A percentile compares a stretch with the other conserved stretches of the same genome.
These are phyloP conservation scores for Rhinoptilus africanus DNA, from an alignment of 2,113 vertebrate genomes.

Conservation along the genomic window DNA sequence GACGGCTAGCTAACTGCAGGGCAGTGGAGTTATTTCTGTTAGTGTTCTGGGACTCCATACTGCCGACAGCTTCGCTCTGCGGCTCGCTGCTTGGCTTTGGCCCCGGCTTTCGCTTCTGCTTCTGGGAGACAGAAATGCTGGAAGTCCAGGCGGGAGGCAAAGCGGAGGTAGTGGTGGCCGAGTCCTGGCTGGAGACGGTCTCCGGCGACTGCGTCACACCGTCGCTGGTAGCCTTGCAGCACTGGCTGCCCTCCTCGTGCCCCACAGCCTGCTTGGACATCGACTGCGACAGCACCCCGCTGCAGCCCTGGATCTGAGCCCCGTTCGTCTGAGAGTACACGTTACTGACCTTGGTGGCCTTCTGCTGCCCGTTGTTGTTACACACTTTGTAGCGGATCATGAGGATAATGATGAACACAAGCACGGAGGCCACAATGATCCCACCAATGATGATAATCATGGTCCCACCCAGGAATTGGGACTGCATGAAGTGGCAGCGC, in stretches of 20 bases:
- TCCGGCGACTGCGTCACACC: slow-evolving; percentile 75
- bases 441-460: slow-evolving; percentile 99
- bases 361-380: slow-evolving; percentile 85
- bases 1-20: slow-evolving; percentile 72
- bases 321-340: slow-evolving; percentile 96
- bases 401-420: slow-evolving; percentile 98
- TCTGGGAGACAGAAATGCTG: slow-evolving; percentile 78
- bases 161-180: slow-evolving; percentile 83
- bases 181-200: slow-evolving; percentile 79
- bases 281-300: slow-evolving; percentile 78
- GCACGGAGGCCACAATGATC: slow-evolving; percentile 95
- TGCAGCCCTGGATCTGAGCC: slow-evolving; percentile 85
- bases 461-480: slow-evolving; percentile 97
- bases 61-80: slow-evolving; percentile 73
- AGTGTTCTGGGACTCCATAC: slow-evolving; percentile 88
- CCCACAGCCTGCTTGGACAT: slow-evolving; percentile 87
- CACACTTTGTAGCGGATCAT: slow-evolving; percentile 99
- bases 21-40: slow-evolving; percentile 97
- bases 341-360: slow-evolving; percentile 88
- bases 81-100: slow-evolving; percentile 71
- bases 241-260: slow-evolving; percentile 79
- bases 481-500: slow-evolving; percentile 98
- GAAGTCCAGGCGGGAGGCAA: slow-evolving; percentile 87
- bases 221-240: slow-evolving; percentile 77
- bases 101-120: slow-evolving; percentile 87